These are phyloP conservation scores for Rhagoletis pomonella DNA, from an alignment of 1,140 invertebrate species.

Conservation along the genomic window DNA sequence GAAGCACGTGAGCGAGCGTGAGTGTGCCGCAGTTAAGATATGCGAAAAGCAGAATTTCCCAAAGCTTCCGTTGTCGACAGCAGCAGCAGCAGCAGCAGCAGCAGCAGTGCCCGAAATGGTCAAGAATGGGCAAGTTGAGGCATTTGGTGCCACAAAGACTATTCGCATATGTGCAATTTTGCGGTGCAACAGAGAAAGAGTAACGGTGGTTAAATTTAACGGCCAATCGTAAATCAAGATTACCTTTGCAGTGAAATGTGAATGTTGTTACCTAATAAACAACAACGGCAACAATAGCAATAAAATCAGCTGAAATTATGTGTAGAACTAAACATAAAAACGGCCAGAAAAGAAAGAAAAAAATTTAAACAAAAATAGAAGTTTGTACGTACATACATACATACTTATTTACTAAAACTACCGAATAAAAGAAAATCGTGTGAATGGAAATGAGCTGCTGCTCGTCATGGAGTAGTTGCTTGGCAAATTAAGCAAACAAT, in stretches of 20 bases:
- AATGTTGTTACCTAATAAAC: slow-evolving; percentile 56
- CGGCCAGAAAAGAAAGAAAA: not conserved
- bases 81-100: not conserved
- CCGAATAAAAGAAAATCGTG: not conserved
- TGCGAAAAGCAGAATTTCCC: not conserved
- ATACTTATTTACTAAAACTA: not conserved
- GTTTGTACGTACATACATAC: not conserved
- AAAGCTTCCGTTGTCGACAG: not conserved
- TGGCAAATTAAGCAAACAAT: not conserved
- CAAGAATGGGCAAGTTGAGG: not conserved
- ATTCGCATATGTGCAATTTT: not conserved
- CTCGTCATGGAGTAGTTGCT: too few species aligned
- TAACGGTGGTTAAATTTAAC: slow-evolving; percentile 53
- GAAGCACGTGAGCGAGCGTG: not conserved
- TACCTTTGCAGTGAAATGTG: slow-evolving; percentile 38
- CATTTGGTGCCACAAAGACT: not conserved
- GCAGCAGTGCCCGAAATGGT: not conserved
- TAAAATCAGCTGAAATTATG: not conserved
- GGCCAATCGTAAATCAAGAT: slow-evolving; percentile 55
- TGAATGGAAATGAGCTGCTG: too few species aligned
- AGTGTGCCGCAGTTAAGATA: not conserved
- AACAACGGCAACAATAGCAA: slow-evolving; percentile 17
- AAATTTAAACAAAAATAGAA: not conserved
- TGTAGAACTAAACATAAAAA: not conserved
- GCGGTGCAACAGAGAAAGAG: slow-evolving; percentile 27